Evolutionary conservation across 2,113 vertebrate species (phyloP).

Genomic region (Chinchilla lanigera): DNA sequence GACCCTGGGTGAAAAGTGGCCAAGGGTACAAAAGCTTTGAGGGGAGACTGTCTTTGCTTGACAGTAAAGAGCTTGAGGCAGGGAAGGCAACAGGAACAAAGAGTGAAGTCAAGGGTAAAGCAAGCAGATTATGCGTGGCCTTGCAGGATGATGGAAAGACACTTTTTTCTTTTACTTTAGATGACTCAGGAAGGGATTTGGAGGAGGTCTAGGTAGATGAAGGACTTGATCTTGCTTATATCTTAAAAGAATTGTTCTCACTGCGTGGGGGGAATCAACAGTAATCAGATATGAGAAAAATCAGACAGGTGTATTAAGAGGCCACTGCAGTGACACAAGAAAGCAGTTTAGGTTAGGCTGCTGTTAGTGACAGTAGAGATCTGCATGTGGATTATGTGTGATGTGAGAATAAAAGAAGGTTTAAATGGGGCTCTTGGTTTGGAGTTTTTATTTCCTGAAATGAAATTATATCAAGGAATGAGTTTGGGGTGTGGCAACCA

Average conservation of each 20-base stretch:
- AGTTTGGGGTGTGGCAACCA: not conserved
- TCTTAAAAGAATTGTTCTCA: slow-evolving; percentile 2
- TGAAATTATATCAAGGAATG: not conserved
- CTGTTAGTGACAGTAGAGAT: not conserved
- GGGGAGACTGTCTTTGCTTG: too few species aligned
- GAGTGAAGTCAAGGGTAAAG: not conserved
- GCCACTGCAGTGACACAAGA: not conserved
- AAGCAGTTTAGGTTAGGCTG: not conserved
- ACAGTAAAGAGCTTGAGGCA: not conserved
- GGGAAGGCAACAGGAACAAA: not conserved
- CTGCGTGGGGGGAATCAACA: not conserved
- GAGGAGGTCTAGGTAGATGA: not conserved
- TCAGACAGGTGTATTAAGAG: not conserved
- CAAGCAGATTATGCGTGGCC: not conserved
- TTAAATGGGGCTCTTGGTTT: not conserved
- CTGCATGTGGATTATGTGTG: not conserved
- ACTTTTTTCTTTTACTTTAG: not conserved
- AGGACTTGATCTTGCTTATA: not conserved
- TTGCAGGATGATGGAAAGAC: not conserved
- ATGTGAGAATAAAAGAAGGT: not conserved
- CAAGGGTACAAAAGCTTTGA: not conserved
- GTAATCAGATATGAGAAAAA: not conserved
- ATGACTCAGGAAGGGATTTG: not conserved
- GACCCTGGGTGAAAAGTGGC: not conserved
- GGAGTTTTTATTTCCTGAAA: slow-evolving; percentile 25